Base-by-base conservation (phyloP, 2,888 invertebrate genomes). In the Rotaria magnacalcarata region DNA sequence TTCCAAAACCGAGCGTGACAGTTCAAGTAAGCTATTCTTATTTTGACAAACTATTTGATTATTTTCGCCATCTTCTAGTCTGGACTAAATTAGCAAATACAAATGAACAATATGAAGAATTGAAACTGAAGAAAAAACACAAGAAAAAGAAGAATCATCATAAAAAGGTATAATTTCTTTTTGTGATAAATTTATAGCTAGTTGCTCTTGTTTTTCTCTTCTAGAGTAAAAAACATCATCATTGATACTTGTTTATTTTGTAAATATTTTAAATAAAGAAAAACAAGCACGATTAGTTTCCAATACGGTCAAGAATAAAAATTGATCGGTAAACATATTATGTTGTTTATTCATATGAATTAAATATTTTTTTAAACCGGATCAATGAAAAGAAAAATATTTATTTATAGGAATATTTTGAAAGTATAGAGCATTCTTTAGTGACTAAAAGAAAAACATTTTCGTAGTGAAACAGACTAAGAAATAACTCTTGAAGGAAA, bases 131-230 rank as follows among this genome's bases (percentile, higher is more conserved):
- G n/a, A 80, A 80, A 80, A 80, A 80, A 41, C 43, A 80, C 8
- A 80, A 80, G n/a, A 43, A 80, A 47, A 80, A 47, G 80, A 80
- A 80, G 16, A 80, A 47, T n/a, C 47, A 80, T 47, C 80, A 47
- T 43, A 80, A 80, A n/a, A 43, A 80, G 43, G 80, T 80, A 47
- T 47, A n/a, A n/a, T 80, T 24, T 24, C 5, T 21, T 74, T 41
- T 0, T 10, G 7, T 74, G 41, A 11, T 80, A 80, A 80, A 47
- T 80, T 43, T 19, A 0, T 6, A 34, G n/a, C 8, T 7, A n/a
- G 8, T 2, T 27, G 16, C 11, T 27, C 34, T 2, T 34, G n/a
- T 67, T 67, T 27, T 6, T 56, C 7, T 34, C 19, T 67, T 67
- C 34, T 67, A 67, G 67, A 27, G 19, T 67, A 67, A 67, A 67